A percentile compares a stretch with the other conserved stretches of the same genome.
Conservation (phyloP, 2,797 vertebrate species). For the Cheirogaleus major region DNA sequence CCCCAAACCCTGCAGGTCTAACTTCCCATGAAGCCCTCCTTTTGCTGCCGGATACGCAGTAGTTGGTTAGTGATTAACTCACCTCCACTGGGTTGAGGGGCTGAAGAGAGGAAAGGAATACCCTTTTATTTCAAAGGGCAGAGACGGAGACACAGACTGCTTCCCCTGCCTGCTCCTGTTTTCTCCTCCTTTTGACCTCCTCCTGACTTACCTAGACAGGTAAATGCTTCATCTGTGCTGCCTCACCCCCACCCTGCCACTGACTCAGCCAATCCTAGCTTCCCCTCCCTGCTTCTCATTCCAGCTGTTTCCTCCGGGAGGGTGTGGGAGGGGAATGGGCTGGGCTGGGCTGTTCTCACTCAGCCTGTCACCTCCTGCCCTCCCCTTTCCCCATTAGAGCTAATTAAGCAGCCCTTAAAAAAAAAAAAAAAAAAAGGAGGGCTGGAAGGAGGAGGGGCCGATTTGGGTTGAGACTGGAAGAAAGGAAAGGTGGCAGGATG, state of each 20-base stretch:
- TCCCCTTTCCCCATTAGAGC: background rate
- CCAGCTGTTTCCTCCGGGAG: slow-evolving; percentile 77
- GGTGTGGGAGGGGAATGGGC: background rate
- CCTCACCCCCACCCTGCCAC: slow-evolving; percentile 65
- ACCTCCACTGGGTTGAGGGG: slow-evolving; percentile 67
- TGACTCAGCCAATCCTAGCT: slow-evolving; percentile 69
- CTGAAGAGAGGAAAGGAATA: background rate
- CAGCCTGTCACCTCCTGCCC: slow-evolving; percentile 53
- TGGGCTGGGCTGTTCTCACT: background rate
- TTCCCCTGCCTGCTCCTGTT: slow-evolving; percentile 1
- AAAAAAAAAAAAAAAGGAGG: background rate
- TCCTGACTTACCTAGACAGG: slow-evolving; percentile 82
- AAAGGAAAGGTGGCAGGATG: background rate
- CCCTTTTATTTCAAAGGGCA: slow-evolving; percentile 52
- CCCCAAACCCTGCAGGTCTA: background rate
- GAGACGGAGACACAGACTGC: slow-evolving; percentile 11
- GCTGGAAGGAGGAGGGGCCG: background rate
- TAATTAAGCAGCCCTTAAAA: background rate
- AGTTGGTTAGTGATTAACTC: slow-evolving; percentile 81
- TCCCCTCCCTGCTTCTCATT: slow-evolving; percentile 58
- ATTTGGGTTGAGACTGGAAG: background rate
- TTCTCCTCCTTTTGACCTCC: slow-evolving; percentile 76
- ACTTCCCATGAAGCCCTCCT: slow-evolving; percentile 43
- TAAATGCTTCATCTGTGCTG: slow-evolving; percentile 67
- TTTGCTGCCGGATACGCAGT: slow-evolving; percentile 76